Evolutionary conservation across 2,888 invertebrate genomes (phyloP).

Genomic region (Morpho deidamia): DNA sequence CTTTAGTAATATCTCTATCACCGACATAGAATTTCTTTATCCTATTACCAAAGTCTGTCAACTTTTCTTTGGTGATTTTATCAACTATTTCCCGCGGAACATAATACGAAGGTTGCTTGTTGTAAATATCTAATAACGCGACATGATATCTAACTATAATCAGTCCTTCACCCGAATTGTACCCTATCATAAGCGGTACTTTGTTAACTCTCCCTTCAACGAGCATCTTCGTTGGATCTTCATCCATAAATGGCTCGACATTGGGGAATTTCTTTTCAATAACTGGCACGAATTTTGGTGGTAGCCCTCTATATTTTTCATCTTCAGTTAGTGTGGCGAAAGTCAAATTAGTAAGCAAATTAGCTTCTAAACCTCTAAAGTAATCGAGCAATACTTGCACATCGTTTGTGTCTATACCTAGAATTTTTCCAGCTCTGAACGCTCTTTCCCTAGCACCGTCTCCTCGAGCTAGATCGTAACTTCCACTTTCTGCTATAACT

Average conservation of each 20-base stretch:
- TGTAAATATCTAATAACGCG: constrained; percentile 34
- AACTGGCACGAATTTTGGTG: constrained; percentile 45
- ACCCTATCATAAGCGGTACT: constrained; percentile 49
- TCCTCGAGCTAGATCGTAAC: constrained; percentile 33
- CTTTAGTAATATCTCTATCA: constrained; percentile 31
- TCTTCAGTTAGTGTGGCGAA: constrained; percentile 37
- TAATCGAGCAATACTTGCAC: constrained; percentile 28
- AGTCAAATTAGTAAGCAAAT: constrained; percentile 37
- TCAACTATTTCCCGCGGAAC: constrained; percentile 42
- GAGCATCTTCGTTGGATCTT: constrained; percentile 35
- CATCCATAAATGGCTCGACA: constrained; percentile 41
- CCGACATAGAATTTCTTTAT: constrained; percentile 46
- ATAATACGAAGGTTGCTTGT: constrained; percentile 37
- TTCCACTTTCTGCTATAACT: constrained; percentile 60
- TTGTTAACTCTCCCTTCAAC: constrained; percentile 37
- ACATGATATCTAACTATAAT: constrained; percentile 32
- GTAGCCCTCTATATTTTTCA: constrained; percentile 43
- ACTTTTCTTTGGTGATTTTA: constrained; percentile 30
- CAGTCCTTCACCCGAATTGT: constrained; percentile 51
- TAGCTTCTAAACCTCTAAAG: constrained; percentile 34
- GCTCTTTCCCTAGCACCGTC: constrained; percentile 31
- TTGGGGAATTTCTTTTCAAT: constrained; percentile 43
- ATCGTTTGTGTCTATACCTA: constrained; percentile 34
- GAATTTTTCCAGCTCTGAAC: constrained; percentile 38
- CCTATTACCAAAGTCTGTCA: constrained; percentile 38